Evolutionary conservation across 2,113 vertebrate genomes (phyloP), one percentile per base, ranked within the genome.

Genomic region (Meriones unguiculatus): DNA sequence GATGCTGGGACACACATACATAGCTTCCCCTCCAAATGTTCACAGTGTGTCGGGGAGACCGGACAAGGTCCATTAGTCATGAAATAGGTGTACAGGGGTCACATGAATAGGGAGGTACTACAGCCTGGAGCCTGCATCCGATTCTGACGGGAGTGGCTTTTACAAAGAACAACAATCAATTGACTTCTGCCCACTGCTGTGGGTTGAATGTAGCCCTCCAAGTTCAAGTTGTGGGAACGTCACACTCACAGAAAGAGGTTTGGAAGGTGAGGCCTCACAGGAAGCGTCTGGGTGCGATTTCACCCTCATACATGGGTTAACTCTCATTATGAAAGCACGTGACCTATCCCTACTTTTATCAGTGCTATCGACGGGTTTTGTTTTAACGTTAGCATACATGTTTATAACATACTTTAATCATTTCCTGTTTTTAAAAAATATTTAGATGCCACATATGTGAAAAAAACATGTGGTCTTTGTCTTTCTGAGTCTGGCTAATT

Each of bases 91-190:
- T 28, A 30, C 15, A 9, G 73, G 4, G 4, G 2, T 17, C 50
- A 38, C 1, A 1, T 32, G 30, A 30, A 22, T 0, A 2, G 8
- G 67, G 15, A 15, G 57, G 10, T 41, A 7, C 13, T 87, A 50
- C 41, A 73, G 13, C 35, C 12, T 0, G 0, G 3, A 30, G 41
- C 13, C 2, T 6, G 5, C 11, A 32, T 4, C 35, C 24, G 22
- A 54, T 25, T 80, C 76, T 7, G 3, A 4, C 30, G 14, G 30
- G 35, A 30, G 13, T 69, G 22, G 64, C 13, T 24, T 57, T 85
- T 52, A 28, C 11, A 73, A 32, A 14, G 11, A 22, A 86, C 24
- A 15, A 62, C 38, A 80, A 52, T 46, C n/a, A 75, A 18, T 3
- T 62, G 32, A 87, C 28, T 24, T 13, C 46, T 28, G 35, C 14